A percentile compares a stretch with the other conserved stretches of the same genome.
Conservation (phyloP, 2,888 invertebrate species). For the Parthenolecanium corni region DNA sequence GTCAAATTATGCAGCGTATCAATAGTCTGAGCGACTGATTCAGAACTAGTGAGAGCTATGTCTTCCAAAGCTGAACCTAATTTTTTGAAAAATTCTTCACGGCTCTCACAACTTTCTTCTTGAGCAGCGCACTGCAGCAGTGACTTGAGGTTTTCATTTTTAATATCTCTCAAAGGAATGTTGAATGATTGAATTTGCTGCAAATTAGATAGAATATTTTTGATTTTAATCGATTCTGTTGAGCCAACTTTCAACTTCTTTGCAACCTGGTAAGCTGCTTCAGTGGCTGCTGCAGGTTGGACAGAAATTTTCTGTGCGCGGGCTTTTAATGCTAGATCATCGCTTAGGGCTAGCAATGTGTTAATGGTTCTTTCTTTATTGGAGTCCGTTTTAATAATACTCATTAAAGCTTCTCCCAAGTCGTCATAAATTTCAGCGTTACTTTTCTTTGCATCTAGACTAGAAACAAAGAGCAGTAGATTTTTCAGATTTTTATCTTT, state of each 20-base stretch:
- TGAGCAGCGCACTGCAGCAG: too few species aligned
- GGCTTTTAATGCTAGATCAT: not conserved
- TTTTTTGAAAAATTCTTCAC: not conserved
- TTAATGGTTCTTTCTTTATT: conserved; percentile 3
- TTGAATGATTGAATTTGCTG: not conserved
- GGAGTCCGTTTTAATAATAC: not conserved
- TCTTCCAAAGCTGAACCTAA: not conserved
- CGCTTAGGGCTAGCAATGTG: not conserved
- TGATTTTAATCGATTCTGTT: not conserved
- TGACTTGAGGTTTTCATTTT: not conserved
- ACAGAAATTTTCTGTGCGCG: not conserved
- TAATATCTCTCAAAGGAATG: not conserved
- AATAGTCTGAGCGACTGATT: not conserved
- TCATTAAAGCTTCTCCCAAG: conserved; percentile 4
- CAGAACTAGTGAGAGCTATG: not conserved
- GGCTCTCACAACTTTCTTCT: not conserved
- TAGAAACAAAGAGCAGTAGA: not conserved
- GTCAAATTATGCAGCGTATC: not conserved
- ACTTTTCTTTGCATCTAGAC: not conserved
- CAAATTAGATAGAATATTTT: not conserved
- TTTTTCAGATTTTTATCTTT: not conserved
- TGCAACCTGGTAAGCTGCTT: not conserved
- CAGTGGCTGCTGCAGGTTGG: not conserved
- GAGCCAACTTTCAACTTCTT: not conserved
- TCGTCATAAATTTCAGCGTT: not conserved